Conservation (phyloP, 2,888 invertebrate species). For the Allolobophora icterica region DNA sequence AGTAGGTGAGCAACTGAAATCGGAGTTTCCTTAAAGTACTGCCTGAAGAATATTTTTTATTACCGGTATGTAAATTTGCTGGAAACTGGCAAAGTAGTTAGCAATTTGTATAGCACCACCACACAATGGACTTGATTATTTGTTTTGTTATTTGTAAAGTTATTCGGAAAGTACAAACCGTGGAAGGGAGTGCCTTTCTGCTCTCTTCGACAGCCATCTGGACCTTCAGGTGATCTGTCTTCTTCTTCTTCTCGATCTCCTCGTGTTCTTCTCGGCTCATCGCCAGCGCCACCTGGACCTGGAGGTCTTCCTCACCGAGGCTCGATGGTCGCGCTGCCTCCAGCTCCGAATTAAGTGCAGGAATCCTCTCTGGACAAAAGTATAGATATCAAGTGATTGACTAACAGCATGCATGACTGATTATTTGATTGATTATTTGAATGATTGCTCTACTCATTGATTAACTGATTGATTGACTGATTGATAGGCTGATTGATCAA, state of each 20-base stretch:
- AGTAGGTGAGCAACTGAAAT: no score
- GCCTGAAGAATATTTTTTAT: no score
- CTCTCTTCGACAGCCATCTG: conserved; percentile 93
- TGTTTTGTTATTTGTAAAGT: neutral
- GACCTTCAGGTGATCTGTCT: conserved; percentile 93
- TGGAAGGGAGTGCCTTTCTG: conserved; percentile 53
- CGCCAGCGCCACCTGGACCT: conserved; percentile 94
- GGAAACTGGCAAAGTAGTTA: no score
- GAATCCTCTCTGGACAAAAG: neutral
- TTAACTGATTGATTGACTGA: no score
- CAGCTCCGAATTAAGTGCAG: conserved; percentile 43
- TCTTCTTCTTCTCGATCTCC: conserved; percentile 88
- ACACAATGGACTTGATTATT: neutral
- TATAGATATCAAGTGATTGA: neutral
- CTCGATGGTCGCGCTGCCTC: conserved; percentile 95
- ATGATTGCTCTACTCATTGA: no score
- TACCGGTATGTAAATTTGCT: no score
- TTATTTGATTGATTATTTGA: no score
- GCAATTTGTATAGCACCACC: no score
- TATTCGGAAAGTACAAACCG: neutral
- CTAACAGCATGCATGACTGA: no score
- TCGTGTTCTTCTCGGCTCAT: conserved; percentile 99
- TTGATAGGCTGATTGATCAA: no score
- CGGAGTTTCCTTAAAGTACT: no score
- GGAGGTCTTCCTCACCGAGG: conserved; percentile 93